Evolutionary conservation across 2,888 invertebrate genomes (phyloP).

Genomic region (Macropis europaea): DNA sequence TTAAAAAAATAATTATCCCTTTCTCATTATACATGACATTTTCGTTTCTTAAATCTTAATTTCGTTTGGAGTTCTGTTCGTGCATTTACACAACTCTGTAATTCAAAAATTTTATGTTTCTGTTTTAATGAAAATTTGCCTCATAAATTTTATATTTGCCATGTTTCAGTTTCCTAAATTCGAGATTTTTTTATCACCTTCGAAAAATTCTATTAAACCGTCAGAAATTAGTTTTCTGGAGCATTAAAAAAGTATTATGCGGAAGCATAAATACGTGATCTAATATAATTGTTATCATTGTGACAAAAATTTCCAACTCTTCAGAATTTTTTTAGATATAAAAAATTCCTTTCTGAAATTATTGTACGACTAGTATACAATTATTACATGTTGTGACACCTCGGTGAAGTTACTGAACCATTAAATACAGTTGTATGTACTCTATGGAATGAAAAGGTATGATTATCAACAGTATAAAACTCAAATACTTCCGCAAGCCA

Average conservation of each 20-base stretch:
- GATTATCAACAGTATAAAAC: slow-evolving; percentile 7
- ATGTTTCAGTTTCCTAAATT: neutral
- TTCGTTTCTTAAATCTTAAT: neutral
- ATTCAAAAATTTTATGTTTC: neutral
- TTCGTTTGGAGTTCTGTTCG: neutral
- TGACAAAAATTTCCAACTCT: neutral
- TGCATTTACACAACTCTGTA: neutral
- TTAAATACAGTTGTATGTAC: neutral
- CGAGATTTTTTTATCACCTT: neutral
- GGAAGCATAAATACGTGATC: neutral
- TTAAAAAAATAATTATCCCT: neutral
- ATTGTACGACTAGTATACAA: neutral
- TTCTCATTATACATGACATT: neutral
- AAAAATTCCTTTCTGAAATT: neutral
- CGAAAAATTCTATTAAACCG: neutral
- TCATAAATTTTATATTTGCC: neutral
- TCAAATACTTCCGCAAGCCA: slow-evolving; percentile 14
- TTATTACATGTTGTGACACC: neutral
- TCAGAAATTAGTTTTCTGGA: neutral
- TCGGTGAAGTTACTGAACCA: too few relatives aligned
- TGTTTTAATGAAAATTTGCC: neutral
- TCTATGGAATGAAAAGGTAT: neutral
- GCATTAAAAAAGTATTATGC: neutral
- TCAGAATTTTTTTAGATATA: neutral
- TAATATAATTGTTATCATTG: neutral